phyloP scores from a whole-genome alignment of 2,113 vertebrate species.

The Ictalurus furcatus region DNA sequence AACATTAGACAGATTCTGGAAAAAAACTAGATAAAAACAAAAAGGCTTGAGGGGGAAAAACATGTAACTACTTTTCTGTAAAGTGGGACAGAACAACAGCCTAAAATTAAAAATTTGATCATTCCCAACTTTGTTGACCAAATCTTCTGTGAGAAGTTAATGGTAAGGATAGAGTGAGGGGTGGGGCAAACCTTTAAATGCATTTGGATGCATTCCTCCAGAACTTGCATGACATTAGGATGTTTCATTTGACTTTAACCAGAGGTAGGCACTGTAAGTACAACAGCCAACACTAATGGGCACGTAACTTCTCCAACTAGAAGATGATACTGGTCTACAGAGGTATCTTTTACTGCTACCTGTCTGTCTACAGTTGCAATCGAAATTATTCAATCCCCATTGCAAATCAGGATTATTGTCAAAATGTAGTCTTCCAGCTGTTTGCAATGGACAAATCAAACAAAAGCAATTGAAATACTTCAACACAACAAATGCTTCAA shows the following conservation, averaged over 20 bases:
- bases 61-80: not conserved
- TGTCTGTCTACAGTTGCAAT: too few relatives aligned
- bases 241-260: not conserved
- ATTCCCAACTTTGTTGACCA: not conserved
- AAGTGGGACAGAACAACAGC: not conserved
- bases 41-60: not conserved
- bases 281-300: not conserved
- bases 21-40: not conserved
- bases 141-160: not conserved
- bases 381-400: too few relatives aligned
- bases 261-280: not conserved
- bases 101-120: not conserved
- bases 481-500: too few relatives aligned
- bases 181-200: not conserved
- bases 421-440: too few relatives aligned
- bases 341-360: too few relatives aligned
- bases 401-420: too few relatives aligned
- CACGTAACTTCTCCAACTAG: not conserved
- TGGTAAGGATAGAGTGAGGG: not conserved
- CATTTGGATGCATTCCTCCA: not conserved
- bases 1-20: not conserved
- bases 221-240: not conserved
- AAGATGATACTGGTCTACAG: not conserved
- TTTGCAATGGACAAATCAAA: too few relatives aligned
- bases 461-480: too few relatives aligned